These are phyloP conservation scores for Clostera curtula DNA, from an alignment of 2,888 invertebrate species.

Conservation along the genomic window DNA sequence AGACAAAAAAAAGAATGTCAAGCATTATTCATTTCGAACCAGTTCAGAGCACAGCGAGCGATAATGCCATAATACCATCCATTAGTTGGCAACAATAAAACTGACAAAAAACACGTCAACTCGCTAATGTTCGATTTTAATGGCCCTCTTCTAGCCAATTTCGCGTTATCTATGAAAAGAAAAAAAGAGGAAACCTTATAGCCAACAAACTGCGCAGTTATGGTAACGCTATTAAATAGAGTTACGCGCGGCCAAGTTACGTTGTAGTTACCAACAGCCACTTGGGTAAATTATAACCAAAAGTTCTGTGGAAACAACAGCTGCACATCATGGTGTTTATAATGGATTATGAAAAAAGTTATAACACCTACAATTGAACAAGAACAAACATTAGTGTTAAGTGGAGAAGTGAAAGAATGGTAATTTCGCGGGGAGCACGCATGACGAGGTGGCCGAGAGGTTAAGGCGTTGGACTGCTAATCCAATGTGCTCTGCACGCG, in stretches of 20 bases:
- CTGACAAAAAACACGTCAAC: too few species aligned
- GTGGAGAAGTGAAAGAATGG: slow-evolving; percentile 2
- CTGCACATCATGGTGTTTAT: slow-evolving; percentile 24
- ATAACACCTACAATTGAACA: slow-evolving; percentile 8
- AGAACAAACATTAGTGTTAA: slow-evolving; percentile 9
- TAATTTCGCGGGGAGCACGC: slow-evolving; percentile 3
- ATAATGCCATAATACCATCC: too few species aligned
- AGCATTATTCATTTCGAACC: too few species aligned
- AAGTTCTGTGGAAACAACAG: slow-evolving; percentile 18
- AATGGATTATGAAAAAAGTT: slow-evolving; percentile 26
- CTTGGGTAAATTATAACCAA: slow-evolving; percentile 20
- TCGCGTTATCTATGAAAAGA: too few species aligned
- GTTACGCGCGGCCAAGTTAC: slow-evolving; percentile 14
- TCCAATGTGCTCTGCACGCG: slow-evolving; percentile 88
- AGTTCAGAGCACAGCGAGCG: too few species aligned
- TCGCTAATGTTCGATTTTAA: too few species aligned
- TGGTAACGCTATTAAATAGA: slow-evolving; percentile 5
- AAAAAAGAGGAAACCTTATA: too few species aligned
- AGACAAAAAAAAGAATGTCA: too few species aligned
- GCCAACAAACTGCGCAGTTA: too few species aligned
- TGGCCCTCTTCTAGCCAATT: too few species aligned
- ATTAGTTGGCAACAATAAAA: too few species aligned
- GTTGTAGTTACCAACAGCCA: slow-evolving; percentile 23
- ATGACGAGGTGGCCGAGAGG: slow-evolving; percentile 74
- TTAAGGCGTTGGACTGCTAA: slow-evolving; percentile 82